Percentiles rank a stretch among this genome's conserved stretches.
These are phyloP conservation scores for Vanessa tameamea DNA, from an alignment of 1,140 invertebrate species.

Conservation along the genomic window DNA sequence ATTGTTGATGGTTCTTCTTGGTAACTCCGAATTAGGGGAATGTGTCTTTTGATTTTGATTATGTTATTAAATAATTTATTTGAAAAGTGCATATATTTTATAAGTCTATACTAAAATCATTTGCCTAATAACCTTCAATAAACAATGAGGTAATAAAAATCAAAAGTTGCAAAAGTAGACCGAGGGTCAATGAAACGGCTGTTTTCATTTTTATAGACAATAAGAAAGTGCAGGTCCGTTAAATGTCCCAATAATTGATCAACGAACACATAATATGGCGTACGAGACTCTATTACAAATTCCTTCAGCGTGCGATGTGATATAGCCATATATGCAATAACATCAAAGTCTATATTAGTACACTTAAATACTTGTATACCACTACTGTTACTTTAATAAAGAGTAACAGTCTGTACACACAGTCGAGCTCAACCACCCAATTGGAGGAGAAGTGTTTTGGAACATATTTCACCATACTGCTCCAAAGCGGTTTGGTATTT, in stretches of 20 bases:
- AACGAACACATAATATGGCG: constrained; percentile 33
- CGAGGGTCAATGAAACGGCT: constrained; percentile 7
- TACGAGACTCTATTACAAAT: constrained; percentile 41
- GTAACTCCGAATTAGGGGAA: too few relatives aligned
- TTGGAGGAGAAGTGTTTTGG: too few relatives aligned
- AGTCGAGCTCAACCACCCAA: too few relatives aligned
- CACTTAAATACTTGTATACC: not conserved
- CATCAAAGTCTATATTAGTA: not conserved
- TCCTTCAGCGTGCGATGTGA: constrained; percentile 11
- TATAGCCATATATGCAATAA: constrained; percentile 12
- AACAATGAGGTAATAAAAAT: not conserved
- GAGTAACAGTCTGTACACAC: too few relatives aligned
- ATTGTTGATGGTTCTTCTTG: too few relatives aligned
- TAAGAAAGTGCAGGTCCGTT: constrained; percentile 63
- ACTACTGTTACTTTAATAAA: not conserved
- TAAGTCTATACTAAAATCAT: too few relatives aligned
- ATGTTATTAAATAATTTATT: too few relatives aligned
- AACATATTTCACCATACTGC: too few relatives aligned
- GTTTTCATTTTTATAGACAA: constrained; percentile 10
- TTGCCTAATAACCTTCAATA: not conserved
- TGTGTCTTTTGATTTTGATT: too few relatives aligned
- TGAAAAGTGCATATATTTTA: too few relatives aligned
- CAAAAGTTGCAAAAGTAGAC: not conserved
- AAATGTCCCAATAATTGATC: constrained; percentile 51
- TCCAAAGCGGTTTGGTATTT: too few relatives aligned